Evolutionary conservation across 2,113 vertebrate species (phyloP), one percentile per base, ranked within the genome.

Genomic region (Tichodroma muraria): DNA sequence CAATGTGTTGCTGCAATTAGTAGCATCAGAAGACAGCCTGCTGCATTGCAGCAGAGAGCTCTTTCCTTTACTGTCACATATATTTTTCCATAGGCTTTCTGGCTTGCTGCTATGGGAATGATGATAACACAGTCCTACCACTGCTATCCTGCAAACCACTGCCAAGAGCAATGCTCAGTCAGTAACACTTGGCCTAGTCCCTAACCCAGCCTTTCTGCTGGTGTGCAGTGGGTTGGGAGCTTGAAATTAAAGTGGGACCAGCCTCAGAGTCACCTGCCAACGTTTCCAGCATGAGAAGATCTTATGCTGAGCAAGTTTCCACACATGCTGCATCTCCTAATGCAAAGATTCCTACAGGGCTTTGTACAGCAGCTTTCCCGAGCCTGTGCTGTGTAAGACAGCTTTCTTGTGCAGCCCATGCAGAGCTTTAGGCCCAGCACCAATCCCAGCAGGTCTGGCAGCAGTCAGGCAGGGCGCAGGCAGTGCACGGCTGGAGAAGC

Each of bases 1-100:
- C 85, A 88, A 87, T 42, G 59, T 17, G 6, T 79, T 92, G 71
- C 93, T 97, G 95, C 93, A 91, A 97, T 96, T 93, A 98, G 71
- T 7, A 13, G 94, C 88, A 72, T 86, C 94, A 95, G 92, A 94
- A 77, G 92, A 95, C 80, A 92, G 70, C 80, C 80, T 92, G 63
- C 80, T 93, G 94, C 91, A 95, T 24, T 93, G 80, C 93, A 96
- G 80, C 80, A 93, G 13, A 72, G 53, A 61, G 15, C 28, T 71
- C 65, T 83, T 81, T 61, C 33, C 70, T 69, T 94, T 96, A 88
- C 69, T 61, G 57, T 52, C 61, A 91, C 64, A 69, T 61, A 37
- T 63, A 37, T 57, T 88, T 90, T 96, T 89, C 84, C 61, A 80
- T 52, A 38, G 82, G 47, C 56, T 92, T 86, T 70, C 94, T 85